Base-by-base conservation (phyloP, 1,140 invertebrate genomes). In the Conopomorpha cramerella region DNA sequence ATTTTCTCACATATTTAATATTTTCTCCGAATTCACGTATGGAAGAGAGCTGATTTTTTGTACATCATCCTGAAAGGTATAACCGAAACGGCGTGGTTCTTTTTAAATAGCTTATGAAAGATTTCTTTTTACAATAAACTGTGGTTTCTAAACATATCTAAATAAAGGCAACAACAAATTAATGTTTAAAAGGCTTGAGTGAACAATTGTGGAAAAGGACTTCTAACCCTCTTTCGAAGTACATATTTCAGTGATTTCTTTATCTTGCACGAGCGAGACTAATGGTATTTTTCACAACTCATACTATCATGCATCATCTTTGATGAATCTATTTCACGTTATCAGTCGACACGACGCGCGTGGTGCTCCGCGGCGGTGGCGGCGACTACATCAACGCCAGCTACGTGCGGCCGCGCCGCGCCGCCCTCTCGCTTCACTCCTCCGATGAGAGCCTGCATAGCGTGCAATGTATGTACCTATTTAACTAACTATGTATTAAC, bases 331-430 rank as follows among this genome's bases (percentile, higher is more conserved):
- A n/a, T n/a, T n/a, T n/a, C n/a, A n/a, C n/a, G n/a, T n/a, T n/a
- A n/a, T n/a, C n/a, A n/a, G n/a, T n/a, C n/a, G n/a, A n/a, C n/a
- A n/a, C n/a, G n/a, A n/a, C n/a, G n/a, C n/a, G n/a, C n/a, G n/a
- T n/a, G n/a, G n/a, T n/a, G n/a, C n/a, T n/a, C n/a, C n/a, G n/a
- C n/a, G 83, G 80, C 54, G 81, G 80, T 45, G 46, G 72, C 8
- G 68, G 89, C 8, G 96, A 98, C 78, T 99, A 99, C 65, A 96
- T 99, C 38, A 99, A 99, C 80, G 97, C 96, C n/a, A 99, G 97
- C 79, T 91, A 90, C 54, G 97, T 29, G 29, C 59, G 3, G 47
- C 56, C 0, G 32, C 51, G 1, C 46, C 63, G 1, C 35, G 34
- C 8, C 55, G 56, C 28, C 57, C 52, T 2, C 40, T 47, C 12